Evolutionary conservation across 2,113 vertebrate species (phyloP).

Genomic region (Pterocles gutturalis): DNA sequence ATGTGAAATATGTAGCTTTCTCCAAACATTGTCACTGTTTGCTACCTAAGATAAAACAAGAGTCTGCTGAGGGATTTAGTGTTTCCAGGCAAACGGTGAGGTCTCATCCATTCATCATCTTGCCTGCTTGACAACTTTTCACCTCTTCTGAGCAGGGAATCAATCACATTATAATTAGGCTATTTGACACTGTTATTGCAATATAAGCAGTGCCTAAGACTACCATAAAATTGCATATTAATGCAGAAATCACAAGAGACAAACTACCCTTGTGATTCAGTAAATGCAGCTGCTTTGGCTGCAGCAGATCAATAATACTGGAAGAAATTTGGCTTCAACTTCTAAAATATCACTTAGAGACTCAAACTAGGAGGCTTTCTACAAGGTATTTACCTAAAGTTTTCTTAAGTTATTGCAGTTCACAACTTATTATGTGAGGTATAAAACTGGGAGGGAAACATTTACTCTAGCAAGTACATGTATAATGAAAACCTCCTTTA

Average conservation of each 20-base stretch:
- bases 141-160: slow-evolving; percentile 24
- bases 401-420: not conserved
- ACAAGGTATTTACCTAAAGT: not conserved
- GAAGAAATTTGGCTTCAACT: not conserved
- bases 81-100: not conserved
- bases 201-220: slow-evolving; percentile 10
- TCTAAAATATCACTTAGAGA: not conserved
- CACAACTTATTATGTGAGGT: not conserved
- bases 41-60: not conserved
- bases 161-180: slow-evolving; percentile 17
- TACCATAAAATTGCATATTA: slow-evolving; percentile 23
- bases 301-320: not conserved
- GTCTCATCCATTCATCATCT: not conserved
- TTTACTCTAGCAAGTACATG: not conserved
- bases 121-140: not conserved
- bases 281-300: not conserved
- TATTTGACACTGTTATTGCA: slow-evolving; percentile 36
- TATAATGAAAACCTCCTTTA: not conserved
- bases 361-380: not conserved
- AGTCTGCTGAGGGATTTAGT: not conserved
- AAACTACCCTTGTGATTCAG: not conserved
- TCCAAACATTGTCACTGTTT: not conserved
- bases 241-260: slow-evolving; percentile 21
- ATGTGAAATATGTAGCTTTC: not conserved
- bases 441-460: not conserved